Percentiles rank a stretch among this genome's conserved stretches.
phyloP scores from a whole-genome alignment of 2,797 vertebrate species.

The Otus scops region DNA sequence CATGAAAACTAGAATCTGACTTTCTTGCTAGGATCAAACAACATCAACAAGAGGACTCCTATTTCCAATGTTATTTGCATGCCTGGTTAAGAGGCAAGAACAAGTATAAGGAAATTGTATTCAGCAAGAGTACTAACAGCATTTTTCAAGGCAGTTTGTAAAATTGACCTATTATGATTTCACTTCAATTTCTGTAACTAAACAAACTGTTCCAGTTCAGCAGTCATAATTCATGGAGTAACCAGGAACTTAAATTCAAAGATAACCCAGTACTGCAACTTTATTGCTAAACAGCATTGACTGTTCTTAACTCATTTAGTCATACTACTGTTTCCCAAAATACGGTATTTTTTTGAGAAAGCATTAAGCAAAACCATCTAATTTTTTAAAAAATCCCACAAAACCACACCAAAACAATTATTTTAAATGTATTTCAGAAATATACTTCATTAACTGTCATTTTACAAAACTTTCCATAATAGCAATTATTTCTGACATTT shows the following conservation, averaged over 20 bases:
- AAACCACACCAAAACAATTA: not conserved
- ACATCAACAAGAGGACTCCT: not conserved
- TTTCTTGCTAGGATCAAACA: not conserved
- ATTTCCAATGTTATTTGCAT: not conserved
- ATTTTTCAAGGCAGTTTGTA: not conserved
- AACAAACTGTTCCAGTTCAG: conserved; percentile 14
- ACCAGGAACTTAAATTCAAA: conserved; percentile 6
- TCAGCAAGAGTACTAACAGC: not conserved
- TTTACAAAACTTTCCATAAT: not conserved
- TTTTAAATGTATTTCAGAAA: not conserved
- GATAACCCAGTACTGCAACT: not conserved
- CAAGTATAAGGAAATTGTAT: not conserved
- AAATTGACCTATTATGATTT: not conserved
- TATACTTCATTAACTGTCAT: not conserved
- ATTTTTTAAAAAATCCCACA: not conserved
- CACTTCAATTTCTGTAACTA: not conserved
- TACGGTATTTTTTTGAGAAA: not conserved
- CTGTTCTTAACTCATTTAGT: not conserved
- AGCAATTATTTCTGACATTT: not conserved
- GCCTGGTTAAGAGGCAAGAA: not conserved
- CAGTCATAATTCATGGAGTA: not conserved
- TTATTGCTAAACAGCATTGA: not conserved
- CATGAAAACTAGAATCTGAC: not conserved
- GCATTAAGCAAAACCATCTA: not conserved
- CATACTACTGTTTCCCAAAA: not conserved